Conservation (phyloP, 2,888 invertebrate species). For the Rhingia campestris region DNA sequence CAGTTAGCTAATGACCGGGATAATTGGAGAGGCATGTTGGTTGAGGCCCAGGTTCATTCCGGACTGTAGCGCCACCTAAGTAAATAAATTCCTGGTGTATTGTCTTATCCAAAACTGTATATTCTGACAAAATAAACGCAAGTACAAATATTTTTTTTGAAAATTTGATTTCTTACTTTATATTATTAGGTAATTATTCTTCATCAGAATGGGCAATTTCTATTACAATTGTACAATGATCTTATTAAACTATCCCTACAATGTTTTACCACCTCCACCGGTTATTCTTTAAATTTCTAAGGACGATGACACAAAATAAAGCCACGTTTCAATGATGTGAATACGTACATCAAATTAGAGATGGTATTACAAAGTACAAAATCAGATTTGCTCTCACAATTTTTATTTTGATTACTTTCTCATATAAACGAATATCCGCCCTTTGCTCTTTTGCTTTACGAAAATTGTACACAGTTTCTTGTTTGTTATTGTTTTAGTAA, state of each 20-base stretch:
- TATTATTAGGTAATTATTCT: conserved; percentile 58
- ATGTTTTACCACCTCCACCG: conserved; percentile 55
- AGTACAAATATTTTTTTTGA: conserved; percentile 32
- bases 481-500: conserved; percentile 23
- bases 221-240: conserved; percentile 68
- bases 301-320: conserved; percentile 43
- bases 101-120: no score
- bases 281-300: conserved; percentile 9
- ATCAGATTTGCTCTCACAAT: conserved; percentile 27
- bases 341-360: conserved; percentile 16
- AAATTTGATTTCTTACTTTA: conserved; percentile 67
- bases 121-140: no score
- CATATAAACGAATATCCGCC: conserved; percentile 10
- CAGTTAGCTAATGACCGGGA: no score
- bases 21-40: no score
- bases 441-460: conserved; percentile 16
- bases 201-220: conserved; percentile 67
- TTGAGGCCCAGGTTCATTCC: no score
- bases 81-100: no score
- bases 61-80: no score
- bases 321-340: conserved; percentile 11
- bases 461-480: conserved; percentile 37
- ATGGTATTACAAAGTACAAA: conserved; percentile 59
- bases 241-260: conserved; percentile 60
- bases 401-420: neutral